Conservation (phyloP, 2,797 vertebrate species). For the Lepilemur septentrionalis region DNA sequence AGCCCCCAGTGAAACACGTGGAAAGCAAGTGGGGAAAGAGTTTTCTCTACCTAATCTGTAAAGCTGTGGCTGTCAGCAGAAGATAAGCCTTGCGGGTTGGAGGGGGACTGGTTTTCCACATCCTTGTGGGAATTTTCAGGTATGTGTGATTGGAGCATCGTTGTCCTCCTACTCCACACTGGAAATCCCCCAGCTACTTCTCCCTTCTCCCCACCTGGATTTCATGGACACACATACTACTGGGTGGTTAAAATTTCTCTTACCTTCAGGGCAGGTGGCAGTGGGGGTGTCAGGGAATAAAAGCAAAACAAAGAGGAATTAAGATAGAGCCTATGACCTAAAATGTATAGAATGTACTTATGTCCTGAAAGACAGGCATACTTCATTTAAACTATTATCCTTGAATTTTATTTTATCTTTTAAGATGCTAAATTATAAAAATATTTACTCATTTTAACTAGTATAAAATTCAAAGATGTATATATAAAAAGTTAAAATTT, state of each 20-base stretch:
- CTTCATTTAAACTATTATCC: background rate
- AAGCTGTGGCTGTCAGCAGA: background rate
- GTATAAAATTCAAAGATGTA: background rate
- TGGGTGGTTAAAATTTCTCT: background rate
- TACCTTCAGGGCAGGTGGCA: background rate
- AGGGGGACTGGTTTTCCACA: background rate
- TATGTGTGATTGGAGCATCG: too few species aligned
- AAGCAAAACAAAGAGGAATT: background rate
- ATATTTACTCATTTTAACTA: background rate
- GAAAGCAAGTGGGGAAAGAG: background rate
- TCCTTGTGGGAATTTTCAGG: background rate
- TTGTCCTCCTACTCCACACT: background rate
- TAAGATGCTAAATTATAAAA: background rate
- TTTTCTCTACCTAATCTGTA: background rate
- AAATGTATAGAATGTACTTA: background rate
- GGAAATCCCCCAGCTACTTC: background rate
- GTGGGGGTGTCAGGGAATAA: background rate
- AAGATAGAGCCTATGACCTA: background rate
- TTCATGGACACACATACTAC: background rate
- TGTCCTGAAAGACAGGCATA: background rate
- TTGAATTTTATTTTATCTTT: background rate
- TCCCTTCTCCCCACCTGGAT: background rate
- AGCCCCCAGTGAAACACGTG: background rate
- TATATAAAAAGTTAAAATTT: background rate
- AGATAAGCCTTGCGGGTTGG: fast-evolving